A percentile compares a stretch with the other conserved stretches of the same genome.
Evolutionary conservation across 2,113 vertebrate genomes (phyloP).

Genomic region (Corythornis vintsioides): DNA sequence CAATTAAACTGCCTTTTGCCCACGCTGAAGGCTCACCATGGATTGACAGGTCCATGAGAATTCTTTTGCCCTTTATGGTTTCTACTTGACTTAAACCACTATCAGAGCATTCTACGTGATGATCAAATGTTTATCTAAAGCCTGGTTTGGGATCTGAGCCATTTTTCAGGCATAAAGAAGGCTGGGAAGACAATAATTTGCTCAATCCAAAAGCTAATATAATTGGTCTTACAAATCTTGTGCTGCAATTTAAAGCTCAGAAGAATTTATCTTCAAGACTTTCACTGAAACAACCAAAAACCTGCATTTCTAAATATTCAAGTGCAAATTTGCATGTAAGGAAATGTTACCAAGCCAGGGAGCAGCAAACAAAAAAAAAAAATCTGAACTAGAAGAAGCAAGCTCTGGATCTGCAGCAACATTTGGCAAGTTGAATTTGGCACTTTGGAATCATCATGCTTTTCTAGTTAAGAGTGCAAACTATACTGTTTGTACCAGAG

Average conservation of each 20-base stretch:
- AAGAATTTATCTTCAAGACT: background rate
- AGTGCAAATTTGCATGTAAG: background rate
- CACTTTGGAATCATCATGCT: constrained; percentile 31
- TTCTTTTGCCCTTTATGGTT: background rate
- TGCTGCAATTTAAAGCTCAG: background rate
- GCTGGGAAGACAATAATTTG: background rate
- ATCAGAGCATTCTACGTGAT: background rate
- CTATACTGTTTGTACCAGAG: constrained; percentile 10
- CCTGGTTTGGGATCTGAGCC: background rate
- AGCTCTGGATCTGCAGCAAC: constrained; percentile 32
- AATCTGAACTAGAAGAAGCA: constrained; percentile 6
- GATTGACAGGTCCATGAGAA: background rate
- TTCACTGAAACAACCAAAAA: background rate
- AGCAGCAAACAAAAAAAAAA: constrained; percentile 22
- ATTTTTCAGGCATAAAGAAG: background rate
- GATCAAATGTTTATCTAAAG: background rate
- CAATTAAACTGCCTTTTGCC: background rate
- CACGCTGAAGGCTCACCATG: background rate
- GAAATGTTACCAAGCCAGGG: background rate
- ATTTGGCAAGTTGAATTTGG: constrained; percentile 47
- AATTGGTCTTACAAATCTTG: background rate
- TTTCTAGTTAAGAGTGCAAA: constrained; percentile 46
- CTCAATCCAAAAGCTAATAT: background rate
- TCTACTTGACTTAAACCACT: background rate
- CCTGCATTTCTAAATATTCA: background rate